phyloP scores from a whole-genome alignment of 1,140 invertebrate species.

The Heliconius hermathena region DNA sequence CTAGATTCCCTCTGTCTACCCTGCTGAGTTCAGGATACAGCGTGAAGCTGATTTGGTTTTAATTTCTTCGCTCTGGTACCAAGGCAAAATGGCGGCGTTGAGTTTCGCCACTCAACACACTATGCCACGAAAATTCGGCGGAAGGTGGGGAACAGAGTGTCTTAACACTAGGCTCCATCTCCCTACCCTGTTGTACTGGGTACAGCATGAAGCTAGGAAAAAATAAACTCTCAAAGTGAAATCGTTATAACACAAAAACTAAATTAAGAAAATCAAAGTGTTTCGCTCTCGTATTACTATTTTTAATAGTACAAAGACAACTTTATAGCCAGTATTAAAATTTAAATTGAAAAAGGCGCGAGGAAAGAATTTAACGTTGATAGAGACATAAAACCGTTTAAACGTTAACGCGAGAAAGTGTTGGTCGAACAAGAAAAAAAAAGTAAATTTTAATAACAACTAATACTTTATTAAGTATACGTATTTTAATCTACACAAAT shows the following conservation, averaged over 20 bases:
- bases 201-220: too few species aligned
- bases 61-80: too few species aligned
- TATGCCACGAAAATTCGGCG: too few species aligned
- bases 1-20: too few species aligned
- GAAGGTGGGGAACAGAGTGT: too few species aligned
- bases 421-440: conserved; percentile 41
- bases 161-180: too few species aligned
- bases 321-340: conserved; percentile 31
- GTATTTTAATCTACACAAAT: conserved; percentile 73
- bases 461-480: conserved; percentile 66
- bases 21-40: too few species aligned
- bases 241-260: conserved; percentile 4
- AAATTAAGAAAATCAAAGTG: conserved; percentile 14
- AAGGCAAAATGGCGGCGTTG: too few species aligned
- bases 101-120: too few species aligned
- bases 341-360: conserved; percentile 40
- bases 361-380: conserved; percentile 36
- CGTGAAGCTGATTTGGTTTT: too few species aligned
- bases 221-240: neutral
- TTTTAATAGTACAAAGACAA: conserved; percentile 16
- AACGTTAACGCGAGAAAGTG: conserved; percentile 40
- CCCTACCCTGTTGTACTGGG: too few species aligned
- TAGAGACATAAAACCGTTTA: conserved; percentile 42
- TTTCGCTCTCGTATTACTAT: conserved; percentile 6
- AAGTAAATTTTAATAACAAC: conserved; percentile 56